Percentiles rank a stretch among this genome's conserved stretches.
Conservation (phyloP, 2,797 vertebrate species). For the Limosa lapponica region DNA sequence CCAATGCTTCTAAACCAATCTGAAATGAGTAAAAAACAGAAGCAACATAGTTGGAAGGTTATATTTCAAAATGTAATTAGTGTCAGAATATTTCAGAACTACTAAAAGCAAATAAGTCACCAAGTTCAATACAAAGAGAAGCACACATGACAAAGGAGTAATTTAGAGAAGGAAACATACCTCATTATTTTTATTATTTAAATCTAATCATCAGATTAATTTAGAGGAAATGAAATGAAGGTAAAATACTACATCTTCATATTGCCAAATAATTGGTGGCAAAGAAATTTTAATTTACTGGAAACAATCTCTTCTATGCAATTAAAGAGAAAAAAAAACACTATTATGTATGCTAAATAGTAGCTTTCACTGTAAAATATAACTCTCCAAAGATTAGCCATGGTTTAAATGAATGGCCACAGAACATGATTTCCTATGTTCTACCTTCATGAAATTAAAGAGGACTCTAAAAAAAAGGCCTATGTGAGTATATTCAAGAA, state of each 20-base stretch:
- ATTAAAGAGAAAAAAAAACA: neutral
- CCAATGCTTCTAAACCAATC: slow-evolving; percentile 42
- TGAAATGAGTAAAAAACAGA: slow-evolving; percentile 32
- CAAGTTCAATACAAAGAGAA: slow-evolving; percentile 54
- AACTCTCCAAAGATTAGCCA: slow-evolving; percentile 11
- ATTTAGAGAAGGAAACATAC: slow-evolving; percentile 53
- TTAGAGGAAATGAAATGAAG: slow-evolving; percentile 64
- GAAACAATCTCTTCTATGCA: slow-evolving; percentile 34
- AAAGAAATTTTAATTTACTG: slow-evolving; percentile 54
- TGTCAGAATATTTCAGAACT: slow-evolving; percentile 59
- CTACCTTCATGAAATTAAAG: neutral
- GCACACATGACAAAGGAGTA: slow-evolving; percentile 26
- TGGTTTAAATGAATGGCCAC: neutral
- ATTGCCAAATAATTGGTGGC: slow-evolving; percentile 49
- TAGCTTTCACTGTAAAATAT: slow-evolving; percentile 30
- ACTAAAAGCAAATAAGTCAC: slow-evolving; percentile 57
- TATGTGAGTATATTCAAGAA: neutral
- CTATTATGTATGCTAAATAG: slow-evolving; percentile 24
- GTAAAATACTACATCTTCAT: slow-evolving; percentile 48
- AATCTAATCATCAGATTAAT: slow-evolving; percentile 62
- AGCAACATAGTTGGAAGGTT: slow-evolving; percentile 26
- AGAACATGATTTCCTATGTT: neutral
- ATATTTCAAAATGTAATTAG: slow-evolving; percentile 73
- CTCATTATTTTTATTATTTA: slow-evolving; percentile 66
- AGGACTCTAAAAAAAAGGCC: neutral